phyloP scores from a whole-genome alignment of 2,113 vertebrate species.

The Arvicanthis niloticus region DNA sequence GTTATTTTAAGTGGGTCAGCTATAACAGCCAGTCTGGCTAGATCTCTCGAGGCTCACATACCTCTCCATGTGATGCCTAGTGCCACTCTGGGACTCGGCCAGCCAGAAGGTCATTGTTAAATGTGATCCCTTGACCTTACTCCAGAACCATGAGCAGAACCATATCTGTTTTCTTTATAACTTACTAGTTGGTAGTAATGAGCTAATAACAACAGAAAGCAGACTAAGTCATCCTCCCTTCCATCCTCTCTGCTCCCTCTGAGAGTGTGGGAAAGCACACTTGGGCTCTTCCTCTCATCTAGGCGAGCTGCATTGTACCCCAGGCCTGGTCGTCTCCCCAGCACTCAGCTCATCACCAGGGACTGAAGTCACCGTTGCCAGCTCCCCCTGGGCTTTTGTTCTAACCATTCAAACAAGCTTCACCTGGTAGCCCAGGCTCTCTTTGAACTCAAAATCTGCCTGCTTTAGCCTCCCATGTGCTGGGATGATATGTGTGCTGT shows the following conservation, averaged over 20 bases:
- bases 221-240: fast-evolving
- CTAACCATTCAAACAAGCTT: not conserved
- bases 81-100: not conserved
- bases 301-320: fast-evolving
- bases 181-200: not conserved
- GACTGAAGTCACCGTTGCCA: not conserved
- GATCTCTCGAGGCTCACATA: not conserved
- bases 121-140: not conserved
- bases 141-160: not conserved
- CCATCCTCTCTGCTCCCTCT: not conserved
- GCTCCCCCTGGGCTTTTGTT: not conserved
- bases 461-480: not conserved
- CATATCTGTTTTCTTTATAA: not conserved
- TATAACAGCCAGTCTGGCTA: not conserved
- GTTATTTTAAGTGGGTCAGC: not conserved
- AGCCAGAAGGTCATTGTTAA: not conserved
- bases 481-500: not conserved
- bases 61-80: not conserved
- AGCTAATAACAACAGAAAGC: not conserved
- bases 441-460: not conserved
- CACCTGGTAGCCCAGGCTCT: not conserved
- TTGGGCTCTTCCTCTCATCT: not conserved
- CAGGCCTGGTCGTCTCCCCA: not conserved
- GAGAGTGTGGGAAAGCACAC: not conserved
- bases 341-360: not conserved